Percentiles rank a stretch among this genome's conserved stretches.
Evolutionary conservation across 2,113 vertebrate genomes (phyloP).

Genomic region (Tetrao urogallus): DNA sequence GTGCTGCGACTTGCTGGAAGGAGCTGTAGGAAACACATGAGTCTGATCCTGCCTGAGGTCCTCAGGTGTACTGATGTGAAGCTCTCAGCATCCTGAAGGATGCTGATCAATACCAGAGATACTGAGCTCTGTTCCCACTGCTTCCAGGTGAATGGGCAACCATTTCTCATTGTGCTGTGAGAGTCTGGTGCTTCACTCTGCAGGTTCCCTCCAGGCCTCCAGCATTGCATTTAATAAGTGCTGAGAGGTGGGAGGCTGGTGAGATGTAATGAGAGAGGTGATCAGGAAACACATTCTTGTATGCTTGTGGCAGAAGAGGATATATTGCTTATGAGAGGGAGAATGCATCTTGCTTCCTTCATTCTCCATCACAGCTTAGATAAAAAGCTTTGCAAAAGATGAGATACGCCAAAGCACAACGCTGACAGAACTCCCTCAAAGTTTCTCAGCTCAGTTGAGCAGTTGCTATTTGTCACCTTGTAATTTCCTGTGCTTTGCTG

Average conservation of each 20-base stretch:
- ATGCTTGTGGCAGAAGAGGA: not conserved
- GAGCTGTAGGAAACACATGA: not conserved
- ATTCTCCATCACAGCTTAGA: not conserved
- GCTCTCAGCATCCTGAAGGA: not conserved
- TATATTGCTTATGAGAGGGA: not conserved
- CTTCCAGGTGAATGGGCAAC: not conserved
- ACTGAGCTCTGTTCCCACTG: not conserved
- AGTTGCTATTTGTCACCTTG: not conserved
- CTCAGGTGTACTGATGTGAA: not conserved
- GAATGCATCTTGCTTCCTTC: not conserved
- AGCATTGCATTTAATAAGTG: not conserved
- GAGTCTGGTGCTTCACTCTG: not conserved
- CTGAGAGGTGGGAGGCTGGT: not conserved
- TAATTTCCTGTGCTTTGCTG: not conserved
- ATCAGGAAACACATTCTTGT: not conserved
- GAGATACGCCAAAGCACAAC: not conserved
- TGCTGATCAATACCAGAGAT: not conserved
- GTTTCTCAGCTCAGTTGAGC: not conserved
- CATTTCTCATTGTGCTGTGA: not conserved
- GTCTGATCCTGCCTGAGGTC: not conserved
- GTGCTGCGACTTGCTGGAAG: not conserved
- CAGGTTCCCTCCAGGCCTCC: not conserved
- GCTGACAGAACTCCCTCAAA: not conserved
- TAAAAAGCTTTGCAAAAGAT: not conserved
- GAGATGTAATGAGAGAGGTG: not conserved